These are phyloP conservation scores for Argyra leucocephala DNA, from an alignment of 2,888 invertebrate genomes.

Conservation along the genomic window DNA sequence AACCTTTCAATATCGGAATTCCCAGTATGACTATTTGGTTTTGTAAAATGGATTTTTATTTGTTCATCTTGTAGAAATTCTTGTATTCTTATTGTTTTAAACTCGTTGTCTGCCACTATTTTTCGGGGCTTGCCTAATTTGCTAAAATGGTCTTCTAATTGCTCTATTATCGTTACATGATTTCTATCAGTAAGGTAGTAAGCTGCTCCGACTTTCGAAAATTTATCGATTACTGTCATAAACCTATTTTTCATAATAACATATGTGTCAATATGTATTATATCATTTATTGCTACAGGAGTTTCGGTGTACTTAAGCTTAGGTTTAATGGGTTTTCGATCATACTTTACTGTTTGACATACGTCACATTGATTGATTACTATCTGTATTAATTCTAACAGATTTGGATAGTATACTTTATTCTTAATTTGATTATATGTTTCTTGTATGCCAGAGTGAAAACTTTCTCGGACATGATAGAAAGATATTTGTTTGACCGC, in stretches of 20 bases:
- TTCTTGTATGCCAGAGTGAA: constrained; percentile 14
- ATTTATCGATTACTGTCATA: constrained; percentile 14
- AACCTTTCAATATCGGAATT: neutral
- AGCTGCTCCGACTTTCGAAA: constrained; percentile 12
- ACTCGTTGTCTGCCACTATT: constrained; percentile 19
- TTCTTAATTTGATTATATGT: constrained; percentile 12
- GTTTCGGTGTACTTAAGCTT: constrained; percentile 21
- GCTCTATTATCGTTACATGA: constrained; percentile 11
- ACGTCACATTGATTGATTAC: constrained; percentile 22
- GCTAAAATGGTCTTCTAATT: constrained; percentile 11
- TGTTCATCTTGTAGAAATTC: neutral
- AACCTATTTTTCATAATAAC: constrained; percentile 9
- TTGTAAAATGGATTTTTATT: constrained; percentile 7
- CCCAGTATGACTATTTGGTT: constrained; percentile 8
- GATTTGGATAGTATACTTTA: constrained; percentile 12
- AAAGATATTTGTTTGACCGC: constrained; percentile 13
- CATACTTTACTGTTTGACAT: constrained; percentile 23
- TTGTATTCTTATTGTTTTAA: neutral
- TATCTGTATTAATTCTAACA: constrained; percentile 21
- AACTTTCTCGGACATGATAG: constrained; percentile 12
- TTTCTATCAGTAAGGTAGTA: constrained; percentile 8
- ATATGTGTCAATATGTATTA: constrained; percentile 1
- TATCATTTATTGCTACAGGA: constrained; percentile 6
- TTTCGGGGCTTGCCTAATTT: constrained; percentile 13
- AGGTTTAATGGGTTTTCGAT: constrained; percentile 19